phyloP scores from a whole-genome alignment of 2,113 vertebrate genomes.

The Passer montanus region DNA sequence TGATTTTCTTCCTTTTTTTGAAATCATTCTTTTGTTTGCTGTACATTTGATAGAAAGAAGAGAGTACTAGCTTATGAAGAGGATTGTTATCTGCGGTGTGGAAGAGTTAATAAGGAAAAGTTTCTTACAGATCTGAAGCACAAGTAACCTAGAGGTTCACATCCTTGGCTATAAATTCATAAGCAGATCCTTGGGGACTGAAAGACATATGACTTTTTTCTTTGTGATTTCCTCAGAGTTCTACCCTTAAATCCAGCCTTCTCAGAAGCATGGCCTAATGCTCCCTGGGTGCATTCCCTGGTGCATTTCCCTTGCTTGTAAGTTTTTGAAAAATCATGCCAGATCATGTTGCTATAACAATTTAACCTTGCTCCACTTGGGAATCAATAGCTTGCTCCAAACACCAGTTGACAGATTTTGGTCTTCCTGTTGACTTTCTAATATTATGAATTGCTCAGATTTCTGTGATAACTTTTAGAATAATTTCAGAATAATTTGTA shows the following conservation, averaged over 20 bases:
- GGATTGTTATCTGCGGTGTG: not conserved
- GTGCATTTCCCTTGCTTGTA: conserved; percentile 9
- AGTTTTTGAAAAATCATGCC: conserved; percentile 23
- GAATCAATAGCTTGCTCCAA: conserved; percentile 24
- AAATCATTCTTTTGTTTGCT: not conserved
- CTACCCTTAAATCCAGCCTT: not conserved
- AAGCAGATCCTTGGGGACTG: not conserved
- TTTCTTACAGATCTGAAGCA: not conserved
- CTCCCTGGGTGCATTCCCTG: conserved; percentile 1
- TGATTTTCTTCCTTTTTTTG: not conserved
- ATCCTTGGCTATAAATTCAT: not conserved
- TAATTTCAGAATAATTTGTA: not conserved
- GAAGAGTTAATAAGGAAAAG: not conserved
- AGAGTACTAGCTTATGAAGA: not conserved
- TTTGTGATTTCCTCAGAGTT: conserved; percentile 18
- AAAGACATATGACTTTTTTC: conserved; percentile 14
- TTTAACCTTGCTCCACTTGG: conserved; percentile 24
- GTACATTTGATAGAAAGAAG: not conserved
- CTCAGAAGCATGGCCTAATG: not conserved
- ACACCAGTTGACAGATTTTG: not conserved
- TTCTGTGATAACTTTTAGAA: conserved; percentile 2
- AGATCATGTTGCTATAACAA: conserved; percentile 33
- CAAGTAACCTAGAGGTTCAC: not conserved
- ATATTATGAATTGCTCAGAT: not conserved
- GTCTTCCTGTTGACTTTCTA: conserved; percentile 36